phyloP scores from a whole-genome alignment of 1,140 invertebrate genomes.

The Nasonia vitripennis region DNA sequence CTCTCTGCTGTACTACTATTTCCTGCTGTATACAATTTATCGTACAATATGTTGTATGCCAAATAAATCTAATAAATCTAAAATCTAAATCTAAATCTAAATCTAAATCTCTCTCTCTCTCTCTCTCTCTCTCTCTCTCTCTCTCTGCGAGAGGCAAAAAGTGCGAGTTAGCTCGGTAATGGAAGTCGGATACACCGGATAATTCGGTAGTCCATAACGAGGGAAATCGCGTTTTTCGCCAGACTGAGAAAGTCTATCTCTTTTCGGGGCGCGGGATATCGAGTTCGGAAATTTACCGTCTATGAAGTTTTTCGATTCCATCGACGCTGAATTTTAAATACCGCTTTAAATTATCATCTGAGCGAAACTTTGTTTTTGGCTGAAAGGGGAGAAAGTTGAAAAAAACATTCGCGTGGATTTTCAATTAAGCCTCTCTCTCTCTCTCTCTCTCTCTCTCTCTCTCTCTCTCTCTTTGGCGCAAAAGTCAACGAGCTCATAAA shows the following conservation, averaged over 20 bases:
- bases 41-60: too few species aligned
- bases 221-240: not conserved
- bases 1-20: too few species aligned
- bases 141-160: not conserved
- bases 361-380: not conserved
- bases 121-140: too few species aligned
- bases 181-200: slow-evolving; percentile 17
- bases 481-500: not conserved
- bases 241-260: not conserved
- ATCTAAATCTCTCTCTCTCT: too few species aligned
- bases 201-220: slow-evolving; percentile 37
- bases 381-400: not conserved
- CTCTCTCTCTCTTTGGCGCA: not conserved
- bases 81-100: too few species aligned
- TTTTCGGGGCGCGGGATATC: not conserved
- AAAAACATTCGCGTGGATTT: not conserved
- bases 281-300: not conserved
- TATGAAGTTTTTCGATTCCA: not conserved
- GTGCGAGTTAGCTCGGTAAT: slow-evolving; percentile 2
- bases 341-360: not conserved
- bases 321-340: not conserved
- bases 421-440: not conserved
- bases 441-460: too few species aligned
- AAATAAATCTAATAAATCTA: too few species aligned
- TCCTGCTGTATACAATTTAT: too few species aligned